phyloP scores from a whole-genome alignment of 2,113 vertebrate species.

The Sakesphorus luctuosus region DNA sequence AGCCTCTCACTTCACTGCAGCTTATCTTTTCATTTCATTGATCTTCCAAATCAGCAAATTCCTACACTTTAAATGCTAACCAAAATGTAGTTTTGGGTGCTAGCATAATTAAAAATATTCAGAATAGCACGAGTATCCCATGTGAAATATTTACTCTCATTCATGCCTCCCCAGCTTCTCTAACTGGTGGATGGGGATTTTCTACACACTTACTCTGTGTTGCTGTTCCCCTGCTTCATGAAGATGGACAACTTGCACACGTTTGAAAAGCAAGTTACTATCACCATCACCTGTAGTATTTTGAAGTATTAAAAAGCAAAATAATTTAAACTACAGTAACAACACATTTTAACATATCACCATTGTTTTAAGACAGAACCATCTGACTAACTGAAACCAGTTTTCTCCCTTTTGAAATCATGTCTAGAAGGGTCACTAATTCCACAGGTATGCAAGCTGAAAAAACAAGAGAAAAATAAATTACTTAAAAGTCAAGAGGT shows the following conservation, averaged over 20 bases:
- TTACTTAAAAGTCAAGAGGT: neutral
- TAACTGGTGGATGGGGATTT: neutral
- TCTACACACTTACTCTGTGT: neutral
- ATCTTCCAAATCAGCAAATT: neutral
- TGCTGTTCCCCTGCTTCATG: neutral
- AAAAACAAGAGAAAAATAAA: conserved; percentile 39
- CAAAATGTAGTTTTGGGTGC: neutral
- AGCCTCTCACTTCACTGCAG: neutral
- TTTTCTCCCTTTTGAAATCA: conserved; percentile 40
- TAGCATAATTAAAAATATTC: neutral
- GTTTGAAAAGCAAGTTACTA: neutral
- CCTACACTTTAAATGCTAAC: neutral
- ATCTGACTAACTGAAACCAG: conserved; percentile 6
- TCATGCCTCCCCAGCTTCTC: neutral
- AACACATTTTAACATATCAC: neutral
- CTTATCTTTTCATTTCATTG: neutral
- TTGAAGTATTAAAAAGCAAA: neutral
- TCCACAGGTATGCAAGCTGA: conserved; percentile 27
- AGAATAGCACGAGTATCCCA: neutral
- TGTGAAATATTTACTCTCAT: neutral
- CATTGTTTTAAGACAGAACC: neutral
- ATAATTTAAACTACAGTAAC: neutral
- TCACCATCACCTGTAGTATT: neutral
- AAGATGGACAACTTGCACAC: neutral
- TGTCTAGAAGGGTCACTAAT: conserved; percentile 37